Conservation (phyloP, 2,113 vertebrate species). For the Seriola quinqueradiata region DNA sequence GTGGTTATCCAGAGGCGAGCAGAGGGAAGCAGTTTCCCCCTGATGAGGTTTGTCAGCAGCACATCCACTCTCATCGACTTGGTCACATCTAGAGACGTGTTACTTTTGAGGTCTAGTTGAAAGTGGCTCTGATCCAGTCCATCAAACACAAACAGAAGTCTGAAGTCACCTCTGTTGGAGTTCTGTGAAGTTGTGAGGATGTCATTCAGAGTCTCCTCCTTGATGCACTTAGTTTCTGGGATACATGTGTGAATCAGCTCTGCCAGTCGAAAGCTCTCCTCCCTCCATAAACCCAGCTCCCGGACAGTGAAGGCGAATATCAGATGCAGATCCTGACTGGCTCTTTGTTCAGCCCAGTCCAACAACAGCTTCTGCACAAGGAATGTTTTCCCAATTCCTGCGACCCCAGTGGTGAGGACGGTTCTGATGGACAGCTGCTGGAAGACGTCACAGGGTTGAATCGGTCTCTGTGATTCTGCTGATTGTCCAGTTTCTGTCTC, state of each 20-base stretch:
- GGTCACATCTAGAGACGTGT: neutral
- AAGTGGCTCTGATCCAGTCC: conserved; percentile 53
- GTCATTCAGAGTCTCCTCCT: conserved; percentile 18
- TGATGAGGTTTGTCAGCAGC: conserved; percentile 17
- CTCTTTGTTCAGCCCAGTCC: conserved; percentile 28
- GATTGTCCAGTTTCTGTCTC: neutral
- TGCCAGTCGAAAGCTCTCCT: conserved; percentile 10
- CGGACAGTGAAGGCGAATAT: conserved; percentile 11
- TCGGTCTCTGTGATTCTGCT: neutral
- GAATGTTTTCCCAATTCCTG: conserved; percentile 22
- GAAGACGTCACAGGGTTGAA: neutral
- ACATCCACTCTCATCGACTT: neutral
- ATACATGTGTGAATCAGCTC: conserved; percentile 28
- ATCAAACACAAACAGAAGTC: conserved; percentile 46
- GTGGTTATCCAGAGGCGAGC: neutral
- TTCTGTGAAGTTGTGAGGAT: neutral
- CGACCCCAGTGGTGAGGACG: neutral
- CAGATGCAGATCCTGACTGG: conserved; percentile 14
- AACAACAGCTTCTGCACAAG: conserved; percentile 22
- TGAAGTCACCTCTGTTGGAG: neutral
- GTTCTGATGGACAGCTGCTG: neutral
- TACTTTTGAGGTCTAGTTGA: neutral
- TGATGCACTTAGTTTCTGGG: conserved; percentile 4
- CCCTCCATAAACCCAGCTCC: conserved; percentile 19
- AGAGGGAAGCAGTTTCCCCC: conserved; percentile 26